Base-by-base conservation (phyloP, 2,113 vertebrate genomes). In the Thermophis baileyi region DNA sequence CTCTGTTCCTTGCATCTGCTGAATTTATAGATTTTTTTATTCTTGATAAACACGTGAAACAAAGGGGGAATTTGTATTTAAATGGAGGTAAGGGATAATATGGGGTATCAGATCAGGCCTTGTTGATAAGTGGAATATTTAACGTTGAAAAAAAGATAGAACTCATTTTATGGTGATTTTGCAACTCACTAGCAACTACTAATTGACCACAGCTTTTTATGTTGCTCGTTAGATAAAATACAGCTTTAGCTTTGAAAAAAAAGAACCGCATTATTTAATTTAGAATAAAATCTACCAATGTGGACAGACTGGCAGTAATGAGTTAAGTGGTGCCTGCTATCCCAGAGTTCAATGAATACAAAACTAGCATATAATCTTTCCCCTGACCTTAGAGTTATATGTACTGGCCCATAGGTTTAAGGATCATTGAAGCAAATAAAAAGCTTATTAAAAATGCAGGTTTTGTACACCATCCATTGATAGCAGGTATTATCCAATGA, bases 391-490 rank as follows among this genome's bases (percentile, higher is more conserved):
- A 63, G 46, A 49, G 6, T 55, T 91, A 44, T 49, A 50, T 88
- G 27, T 85, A 30, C 35, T 35, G 87, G 10, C 51, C 51, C 51
- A 47, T 4, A n/a, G 0, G 5, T 74, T 46, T 50, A 92, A 74
- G 85, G 35, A 57, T 50, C 57, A 51, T 69, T 16, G 35, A 12
- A 53, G 25, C 47, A 88, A 55, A 86, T 30, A 10, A 49, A 85
- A 25, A 87, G 0, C 88, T 46, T 63, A 85, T 27, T 53, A 74
- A 35, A 88, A 89, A n/a, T 74, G 10, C 16, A 85, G 63, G 2
- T 0, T 16, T 74, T 92, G 89, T 0, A 0, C 50, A 57, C 87
- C 50, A 85, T 16, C 1, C 0, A 0, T 74, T 90, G 87, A 44
- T 87, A 44, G 25, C 46, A 95, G 53, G 3, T 22, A 95, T 89